Conservation (phyloP, 1,140 invertebrate genomes). For the Planococcus citri region DNA sequence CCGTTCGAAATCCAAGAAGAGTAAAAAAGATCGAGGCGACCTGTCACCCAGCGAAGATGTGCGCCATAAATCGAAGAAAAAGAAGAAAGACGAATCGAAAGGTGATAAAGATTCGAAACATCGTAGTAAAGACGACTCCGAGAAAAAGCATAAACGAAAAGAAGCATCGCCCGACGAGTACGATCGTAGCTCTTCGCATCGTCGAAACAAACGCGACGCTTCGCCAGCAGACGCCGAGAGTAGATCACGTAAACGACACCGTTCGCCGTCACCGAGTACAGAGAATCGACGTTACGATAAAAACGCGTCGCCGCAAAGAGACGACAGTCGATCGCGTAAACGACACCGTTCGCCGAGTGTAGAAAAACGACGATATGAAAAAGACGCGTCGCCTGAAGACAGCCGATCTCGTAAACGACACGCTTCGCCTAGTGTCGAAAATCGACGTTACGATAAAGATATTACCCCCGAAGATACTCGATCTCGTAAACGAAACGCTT, state of each 20-base stretch:
- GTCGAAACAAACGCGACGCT: not conserved
- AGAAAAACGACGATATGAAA: too few species aligned
- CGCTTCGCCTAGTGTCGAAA: too few species aligned
- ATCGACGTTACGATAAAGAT: too few species aligned
- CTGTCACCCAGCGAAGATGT: not conserved
- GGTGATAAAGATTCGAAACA: not conserved
- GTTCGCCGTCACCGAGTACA: not conserved
- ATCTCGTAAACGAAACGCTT: not conserved
- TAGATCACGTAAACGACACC: not conserved
- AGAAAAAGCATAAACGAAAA: not conserved
- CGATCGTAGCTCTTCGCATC: not conserved
- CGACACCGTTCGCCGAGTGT: not conserved
- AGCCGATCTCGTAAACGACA: not conserved
- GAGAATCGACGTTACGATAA: too few species aligned
- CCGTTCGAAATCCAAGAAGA: not conserved
- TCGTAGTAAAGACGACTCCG: not conserved
- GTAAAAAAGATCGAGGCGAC: not conserved
- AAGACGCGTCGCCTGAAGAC: too few species aligned
- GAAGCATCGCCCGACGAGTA: not conserved
- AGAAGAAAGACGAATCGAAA: not conserved
- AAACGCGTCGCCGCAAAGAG: too few species aligned
- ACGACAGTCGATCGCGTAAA: not conserved
- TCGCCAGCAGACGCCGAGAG: not conserved
- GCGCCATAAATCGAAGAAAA: not conserved
- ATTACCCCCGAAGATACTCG: too few species aligned